These are phyloP conservation scores for Coreoperca whiteheadi DNA, from an alignment of 2,113 vertebrate species.

Conservation along the genomic window DNA sequence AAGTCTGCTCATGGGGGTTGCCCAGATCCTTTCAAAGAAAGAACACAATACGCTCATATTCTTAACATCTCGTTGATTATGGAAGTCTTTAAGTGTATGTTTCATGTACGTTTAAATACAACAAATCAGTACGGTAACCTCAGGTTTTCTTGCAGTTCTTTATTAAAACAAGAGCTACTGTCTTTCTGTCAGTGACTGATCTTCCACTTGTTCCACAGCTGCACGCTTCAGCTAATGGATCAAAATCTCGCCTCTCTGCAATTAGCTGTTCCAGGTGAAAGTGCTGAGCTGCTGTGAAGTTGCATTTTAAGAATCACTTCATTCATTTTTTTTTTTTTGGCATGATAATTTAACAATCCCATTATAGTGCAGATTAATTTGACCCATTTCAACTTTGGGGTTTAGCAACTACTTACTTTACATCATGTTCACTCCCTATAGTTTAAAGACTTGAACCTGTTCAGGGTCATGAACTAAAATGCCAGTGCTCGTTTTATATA, in stretches of 20 bases:
- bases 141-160: not conserved
- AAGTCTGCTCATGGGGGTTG: not conserved
- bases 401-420: not conserved
- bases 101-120: not conserved
- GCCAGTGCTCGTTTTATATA: not conserved
- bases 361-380: not conserved
- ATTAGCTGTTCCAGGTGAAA: constrained; percentile 11
- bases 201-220: constrained; percentile 14
- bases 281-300: constrained; percentile 13
- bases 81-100: not conserved
- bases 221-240: constrained; percentile 18
- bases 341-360: not conserved
- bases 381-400: constrained; percentile 8
- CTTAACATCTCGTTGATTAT: not conserved
- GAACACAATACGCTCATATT: not conserved
- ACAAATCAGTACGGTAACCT: not conserved
- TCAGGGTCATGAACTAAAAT: not conserved
- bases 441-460: not conserved
- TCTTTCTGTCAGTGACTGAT: not conserved
- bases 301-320: constrained; percentile 3
- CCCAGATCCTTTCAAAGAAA: not conserved
- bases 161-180: not conserved
- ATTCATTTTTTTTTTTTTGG: not conserved
- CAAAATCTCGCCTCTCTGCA: constrained; percentile 5
- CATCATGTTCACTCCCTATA: not conserved